phyloP scores from a whole-genome alignment of 2,888 invertebrate species.

The Spodoptera littoralis region DNA sequence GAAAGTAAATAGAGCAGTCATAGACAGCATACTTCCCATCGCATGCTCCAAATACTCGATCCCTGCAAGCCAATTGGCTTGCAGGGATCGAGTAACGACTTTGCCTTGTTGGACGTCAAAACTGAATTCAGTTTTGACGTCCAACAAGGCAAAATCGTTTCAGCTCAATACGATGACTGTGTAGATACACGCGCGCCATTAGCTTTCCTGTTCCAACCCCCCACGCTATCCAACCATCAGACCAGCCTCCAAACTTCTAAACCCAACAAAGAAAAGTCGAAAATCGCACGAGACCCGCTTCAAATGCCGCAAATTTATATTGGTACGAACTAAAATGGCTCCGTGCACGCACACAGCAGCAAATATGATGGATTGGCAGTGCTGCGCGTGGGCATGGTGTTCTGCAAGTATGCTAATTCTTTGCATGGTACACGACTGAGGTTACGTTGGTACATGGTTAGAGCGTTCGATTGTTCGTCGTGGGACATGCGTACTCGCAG shows the following conservation, averaged over 20 bases:
- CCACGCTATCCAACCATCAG: background rate
- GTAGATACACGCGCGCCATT: slow-evolving; percentile 47
- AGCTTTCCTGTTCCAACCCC: slow-evolving; percentile 43
- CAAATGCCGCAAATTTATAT: slow-evolving; percentile 58
- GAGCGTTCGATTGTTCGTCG: slow-evolving; percentile 78
- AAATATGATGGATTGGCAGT: slow-evolving; percentile 83
- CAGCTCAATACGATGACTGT: slow-evolving; percentile 30
- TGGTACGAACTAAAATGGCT: slow-evolving; percentile 66
- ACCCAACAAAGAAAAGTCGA: slow-evolving; percentile 53
- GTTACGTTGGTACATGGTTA: slow-evolving; percentile 74
- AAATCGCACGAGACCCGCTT: slow-evolving; percentile 44
- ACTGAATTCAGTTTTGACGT: slow-evolving; percentile 47
- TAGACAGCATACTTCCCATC: slow-evolving; percentile 10
- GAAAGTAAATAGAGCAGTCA: too few relatives aligned
- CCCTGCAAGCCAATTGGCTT: slow-evolving; percentile 20
- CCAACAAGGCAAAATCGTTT: slow-evolving; percentile 40
- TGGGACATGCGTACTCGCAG: slow-evolving; percentile 65
- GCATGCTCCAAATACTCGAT: slow-evolving; percentile 24
- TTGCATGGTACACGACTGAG: slow-evolving; percentile 68
- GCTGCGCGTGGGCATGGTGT: slow-evolving; percentile 80
- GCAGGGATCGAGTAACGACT: too few relatives aligned
- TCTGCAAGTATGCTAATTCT: slow-evolving; percentile 85
- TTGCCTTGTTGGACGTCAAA: slow-evolving; percentile 41
- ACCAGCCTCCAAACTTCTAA: slow-evolving; percentile 31
- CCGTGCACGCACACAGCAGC: slow-evolving; percentile 72